phyloP scores from a whole-genome alignment of 2,113 vertebrate genomes.

The Columbina picui region DNA sequence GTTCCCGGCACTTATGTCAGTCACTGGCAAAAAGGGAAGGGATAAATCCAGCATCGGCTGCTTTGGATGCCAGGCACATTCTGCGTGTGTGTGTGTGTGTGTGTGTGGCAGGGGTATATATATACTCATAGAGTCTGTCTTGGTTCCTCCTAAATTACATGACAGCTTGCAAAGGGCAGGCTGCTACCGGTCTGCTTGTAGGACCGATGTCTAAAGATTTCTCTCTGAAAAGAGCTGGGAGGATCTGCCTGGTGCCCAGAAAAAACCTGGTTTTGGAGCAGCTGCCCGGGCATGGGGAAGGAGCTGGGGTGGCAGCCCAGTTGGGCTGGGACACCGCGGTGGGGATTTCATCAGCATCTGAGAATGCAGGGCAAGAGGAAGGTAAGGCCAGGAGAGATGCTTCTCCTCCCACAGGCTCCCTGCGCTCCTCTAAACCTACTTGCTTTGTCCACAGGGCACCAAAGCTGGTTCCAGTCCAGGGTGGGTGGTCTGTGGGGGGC shows the following conservation, averaged over 20 bases:
- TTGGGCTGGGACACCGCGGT: neutral
- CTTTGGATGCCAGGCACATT: slow-evolving; percentile 64
- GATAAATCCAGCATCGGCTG: slow-evolving; percentile 58
- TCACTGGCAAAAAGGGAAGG: slow-evolving; percentile 67
- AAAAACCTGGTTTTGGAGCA: neutral
- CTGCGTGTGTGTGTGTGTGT: slow-evolving; percentile 9
- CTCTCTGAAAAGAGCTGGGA: slow-evolving; percentile 21
- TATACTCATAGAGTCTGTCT: neutral
- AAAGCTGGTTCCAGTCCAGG: neutral
- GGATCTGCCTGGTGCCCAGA: neutral
- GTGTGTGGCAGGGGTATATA: slow-evolving; percentile 33
- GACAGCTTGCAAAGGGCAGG: slow-evolving; percentile 42
- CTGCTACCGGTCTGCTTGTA: slow-evolving; percentile 15
- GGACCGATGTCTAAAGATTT: neutral
- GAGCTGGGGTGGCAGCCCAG: neutral
- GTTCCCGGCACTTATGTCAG: slow-evolving; percentile 71
- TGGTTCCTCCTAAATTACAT: slow-evolving; percentile 1
- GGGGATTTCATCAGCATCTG: slow-evolving; percentile 29
- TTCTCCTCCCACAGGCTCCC: neutral
- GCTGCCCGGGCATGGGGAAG: neutral
- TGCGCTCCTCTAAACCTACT: neutral
- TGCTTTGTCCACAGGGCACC: neutral
- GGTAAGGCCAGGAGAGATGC: slow-evolving; percentile 36
- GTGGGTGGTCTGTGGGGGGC: neutral
- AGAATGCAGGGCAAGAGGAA: slow-evolving; percentile 5